Evolutionary conservation across 2,888 invertebrate genomes (phyloP).

Genomic region (Nymphalis polychloros): DNA sequence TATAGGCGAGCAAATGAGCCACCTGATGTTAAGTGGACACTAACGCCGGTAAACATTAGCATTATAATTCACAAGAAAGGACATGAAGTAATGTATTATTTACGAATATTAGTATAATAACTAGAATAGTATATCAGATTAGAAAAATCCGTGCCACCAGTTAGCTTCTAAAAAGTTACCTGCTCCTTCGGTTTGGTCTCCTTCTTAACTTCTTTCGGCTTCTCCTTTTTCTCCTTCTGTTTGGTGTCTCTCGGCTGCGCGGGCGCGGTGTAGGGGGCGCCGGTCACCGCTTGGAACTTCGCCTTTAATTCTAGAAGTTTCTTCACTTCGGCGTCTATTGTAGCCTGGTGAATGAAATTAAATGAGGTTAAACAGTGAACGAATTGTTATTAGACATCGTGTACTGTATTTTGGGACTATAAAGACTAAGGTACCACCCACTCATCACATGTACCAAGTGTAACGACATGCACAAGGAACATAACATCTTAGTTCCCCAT

Average conservation of each 20-base stretch:
- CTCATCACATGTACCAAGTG: no score
- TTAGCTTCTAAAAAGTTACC: conserved; percentile 42
- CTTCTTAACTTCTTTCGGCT: conserved; percentile 50
- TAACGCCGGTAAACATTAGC: background rate
- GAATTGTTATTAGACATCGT: no score
- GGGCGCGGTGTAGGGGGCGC: conserved; percentile 70
- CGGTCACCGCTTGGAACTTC: conserved; percentile 83
- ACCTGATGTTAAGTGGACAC: no score
- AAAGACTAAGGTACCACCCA: no score
- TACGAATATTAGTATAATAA: no score
- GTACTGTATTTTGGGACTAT: no score
- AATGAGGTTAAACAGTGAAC: no score
- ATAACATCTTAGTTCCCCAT: no score
- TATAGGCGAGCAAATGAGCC: no score
- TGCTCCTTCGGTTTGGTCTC: conserved; percentile 55
- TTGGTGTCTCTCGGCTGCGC: conserved; percentile 55
- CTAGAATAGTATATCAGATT: no score
- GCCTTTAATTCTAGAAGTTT: conserved; percentile 82
- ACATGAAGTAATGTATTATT: no score
- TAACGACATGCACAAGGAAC: no score
- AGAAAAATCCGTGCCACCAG: background rate
- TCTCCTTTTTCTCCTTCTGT: conserved; percentile 56
- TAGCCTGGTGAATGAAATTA: conserved; percentile 46
- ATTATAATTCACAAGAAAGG: background rate
- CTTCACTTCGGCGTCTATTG: conserved; percentile 82